Conservation (phyloP, 2,113 vertebrate genomes). For the Eonycteris spelaea region DNA sequence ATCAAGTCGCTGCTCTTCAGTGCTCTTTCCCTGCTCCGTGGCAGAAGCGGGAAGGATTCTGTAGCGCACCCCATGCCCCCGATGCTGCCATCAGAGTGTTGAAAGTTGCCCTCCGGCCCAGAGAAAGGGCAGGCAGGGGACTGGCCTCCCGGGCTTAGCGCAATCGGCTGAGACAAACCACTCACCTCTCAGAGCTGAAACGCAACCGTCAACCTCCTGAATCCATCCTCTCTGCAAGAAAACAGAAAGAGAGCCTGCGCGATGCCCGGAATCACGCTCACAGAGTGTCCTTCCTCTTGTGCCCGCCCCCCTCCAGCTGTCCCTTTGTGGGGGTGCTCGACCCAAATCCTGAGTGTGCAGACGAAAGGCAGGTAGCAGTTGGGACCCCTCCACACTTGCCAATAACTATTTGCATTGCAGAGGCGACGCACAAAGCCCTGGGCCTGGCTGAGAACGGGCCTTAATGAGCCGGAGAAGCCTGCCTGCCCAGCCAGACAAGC, state of each 20-base stretch:
- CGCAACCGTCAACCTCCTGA: not conserved
- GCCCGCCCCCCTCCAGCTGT: not conserved
- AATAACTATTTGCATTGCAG: constrained; percentile 44
- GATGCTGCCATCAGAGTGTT: not conserved
- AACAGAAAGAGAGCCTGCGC: not conserved
- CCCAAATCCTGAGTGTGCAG: not conserved
- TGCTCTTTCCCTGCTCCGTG: not conserved
- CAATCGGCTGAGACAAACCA: not conserved
- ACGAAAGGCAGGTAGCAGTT: not conserved
- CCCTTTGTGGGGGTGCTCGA: not conserved
- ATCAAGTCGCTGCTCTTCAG: not conserved
- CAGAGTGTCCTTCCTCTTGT: not conserved
- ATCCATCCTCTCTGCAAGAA: not conserved
- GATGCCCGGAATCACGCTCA: not conserved
- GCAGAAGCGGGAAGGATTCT: not conserved
- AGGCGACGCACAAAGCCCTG: constrained; percentile 25
- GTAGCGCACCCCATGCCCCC: not conserved
- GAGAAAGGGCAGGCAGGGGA: not conserved
- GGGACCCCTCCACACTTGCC: constrained; percentile 52
- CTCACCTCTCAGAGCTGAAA: not conserved
- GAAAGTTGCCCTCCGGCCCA: not conserved
- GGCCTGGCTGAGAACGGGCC: not conserved
- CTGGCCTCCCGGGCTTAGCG: not conserved
- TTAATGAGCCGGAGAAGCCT: constrained; percentile 48
- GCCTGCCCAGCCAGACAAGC: not conserved